Percentiles rank a stretch among this genome's conserved stretches.
phyloP scores from a whole-genome alignment of 2,797 vertebrate species.

The Paedocypris micromegethes region DNA sequence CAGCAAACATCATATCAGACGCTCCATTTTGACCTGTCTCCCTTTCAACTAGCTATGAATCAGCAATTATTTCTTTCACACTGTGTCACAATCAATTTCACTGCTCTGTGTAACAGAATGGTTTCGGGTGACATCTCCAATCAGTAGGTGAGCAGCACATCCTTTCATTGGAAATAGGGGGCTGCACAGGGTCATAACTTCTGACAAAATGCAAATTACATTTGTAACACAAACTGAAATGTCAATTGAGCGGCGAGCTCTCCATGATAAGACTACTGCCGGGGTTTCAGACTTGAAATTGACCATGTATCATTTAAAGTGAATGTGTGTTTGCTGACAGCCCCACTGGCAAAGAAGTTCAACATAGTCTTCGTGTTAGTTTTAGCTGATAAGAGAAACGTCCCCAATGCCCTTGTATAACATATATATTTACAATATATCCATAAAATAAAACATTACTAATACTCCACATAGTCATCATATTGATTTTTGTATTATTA shows the following conservation, averaged over 20 bases:
- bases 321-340: too few species aligned
- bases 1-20: slow-evolving; percentile 44
- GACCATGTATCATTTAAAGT: not conserved
- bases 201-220: slow-evolving; percentile 78
- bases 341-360: too few species aligned
- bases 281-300: slow-evolving; percentile 8
- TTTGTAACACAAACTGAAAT: slow-evolving; percentile 66
- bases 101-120: slow-evolving; percentile 79
- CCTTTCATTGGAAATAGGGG: slow-evolving; percentile 80
- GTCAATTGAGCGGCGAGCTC: slow-evolving; percentile 67
- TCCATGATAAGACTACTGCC: slow-evolving; percentile 40
- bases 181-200: slow-evolving; percentile 84
- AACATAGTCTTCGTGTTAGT: too few species aligned
- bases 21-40: slow-evolving; percentile 56
- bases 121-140: slow-evolving; percentile 90
- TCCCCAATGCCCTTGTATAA: too few species aligned
- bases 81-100: slow-evolving; percentile 88
- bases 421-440: too few species aligned
- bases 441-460: too few species aligned
- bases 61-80: slow-evolving; percentile 85
- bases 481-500: too few species aligned
- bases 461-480: too few species aligned
- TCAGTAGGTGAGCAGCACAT: slow-evolving; percentile 77
- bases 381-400: too few species aligned
- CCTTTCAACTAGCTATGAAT: slow-evolving; percentile 72